Percentiles rank a stretch among this genome's conserved stretches.
Conservation (phyloP, 1,140 invertebrate species). For the Philopotamus ludificatus region DNA sequence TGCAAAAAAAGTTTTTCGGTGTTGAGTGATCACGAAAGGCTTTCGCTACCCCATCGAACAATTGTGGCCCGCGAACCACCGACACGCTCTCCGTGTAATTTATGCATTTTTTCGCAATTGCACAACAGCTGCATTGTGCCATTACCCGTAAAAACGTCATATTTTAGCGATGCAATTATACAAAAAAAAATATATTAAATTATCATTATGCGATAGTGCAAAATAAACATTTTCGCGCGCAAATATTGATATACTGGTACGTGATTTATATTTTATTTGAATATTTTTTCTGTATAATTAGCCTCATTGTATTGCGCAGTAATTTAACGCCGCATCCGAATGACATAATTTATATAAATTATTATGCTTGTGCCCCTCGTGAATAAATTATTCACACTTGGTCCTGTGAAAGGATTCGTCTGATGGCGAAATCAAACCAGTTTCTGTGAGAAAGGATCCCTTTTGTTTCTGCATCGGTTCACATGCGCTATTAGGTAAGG, state of each 20-base stretch:
- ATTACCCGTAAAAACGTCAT: too few species aligned
- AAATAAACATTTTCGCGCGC: too few species aligned
- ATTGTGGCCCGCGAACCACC: background rate
- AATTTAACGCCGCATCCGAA: background rate
- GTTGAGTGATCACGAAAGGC: slow-evolving; percentile 32
- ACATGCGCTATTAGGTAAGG: too few species aligned
- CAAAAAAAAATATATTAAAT: too few species aligned
- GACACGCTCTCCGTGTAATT: background rate
- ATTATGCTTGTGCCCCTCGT: background rate
- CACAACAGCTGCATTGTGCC: too few species aligned
- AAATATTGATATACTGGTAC: too few species aligned
- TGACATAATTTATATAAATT: slow-evolving; percentile 3
- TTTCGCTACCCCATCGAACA: too few species aligned
- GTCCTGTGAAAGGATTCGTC: background rate
- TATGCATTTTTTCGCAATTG: background rate
- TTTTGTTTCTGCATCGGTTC: slow-evolving; percentile 17
- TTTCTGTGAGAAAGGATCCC: slow-evolving; percentile 23
- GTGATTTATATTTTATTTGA: too few species aligned
- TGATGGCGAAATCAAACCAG: slow-evolving; percentile 13
- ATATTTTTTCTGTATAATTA: background rate
- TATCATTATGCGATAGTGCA: too few species aligned
- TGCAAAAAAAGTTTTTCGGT: slow-evolving; percentile 24
- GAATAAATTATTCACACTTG: slow-evolving; percentile 9
- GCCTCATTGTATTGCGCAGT: background rate
- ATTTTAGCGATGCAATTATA: too few species aligned